Evolutionary conservation across 2,888 invertebrate species (phyloP).

Genomic region (Plebejus argus): DNA sequence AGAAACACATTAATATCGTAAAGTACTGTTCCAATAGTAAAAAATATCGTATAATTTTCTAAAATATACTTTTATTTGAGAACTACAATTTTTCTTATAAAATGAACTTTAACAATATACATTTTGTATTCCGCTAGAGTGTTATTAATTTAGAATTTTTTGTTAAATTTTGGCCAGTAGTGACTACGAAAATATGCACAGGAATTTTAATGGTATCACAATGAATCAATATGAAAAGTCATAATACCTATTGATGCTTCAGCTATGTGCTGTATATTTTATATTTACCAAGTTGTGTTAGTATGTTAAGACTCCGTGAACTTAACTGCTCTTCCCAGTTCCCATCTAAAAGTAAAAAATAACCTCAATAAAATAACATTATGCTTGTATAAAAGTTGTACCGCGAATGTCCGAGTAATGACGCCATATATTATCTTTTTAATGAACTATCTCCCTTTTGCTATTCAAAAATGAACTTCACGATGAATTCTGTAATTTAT

Average conservation of each 20-base stretch:
- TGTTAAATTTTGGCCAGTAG: no score
- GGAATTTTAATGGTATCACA: no score
- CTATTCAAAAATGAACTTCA: conserved; percentile 60
- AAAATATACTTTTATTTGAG: background rate
- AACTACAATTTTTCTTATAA: background rate
- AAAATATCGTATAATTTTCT: conserved; percentile 22
- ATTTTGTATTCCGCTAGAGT: background rate
- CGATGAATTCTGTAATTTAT: conserved; percentile 63
- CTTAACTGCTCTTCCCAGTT: background rate
- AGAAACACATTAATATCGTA: conserved; percentile 25
- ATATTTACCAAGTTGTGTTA: no score
- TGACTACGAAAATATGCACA: no score
- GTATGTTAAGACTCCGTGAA: no score
- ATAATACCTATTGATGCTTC: no score
- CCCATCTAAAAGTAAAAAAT: conserved; percentile 44
- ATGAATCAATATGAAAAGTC: no score
- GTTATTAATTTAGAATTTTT: no score
- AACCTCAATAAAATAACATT: conserved; percentile 49
- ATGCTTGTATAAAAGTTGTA: conserved; percentile 58
- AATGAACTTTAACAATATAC: background rate
- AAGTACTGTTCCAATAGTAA: conserved; percentile 20
- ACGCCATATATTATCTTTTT: conserved; percentile 75
- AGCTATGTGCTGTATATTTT: no score
- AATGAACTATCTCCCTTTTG: conserved; percentile 69
- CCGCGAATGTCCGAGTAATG: conserved; percentile 66